phyloP scores from a whole-genome alignment of 2,888 invertebrate species.

The Callosobruchus maculatus region DNA sequence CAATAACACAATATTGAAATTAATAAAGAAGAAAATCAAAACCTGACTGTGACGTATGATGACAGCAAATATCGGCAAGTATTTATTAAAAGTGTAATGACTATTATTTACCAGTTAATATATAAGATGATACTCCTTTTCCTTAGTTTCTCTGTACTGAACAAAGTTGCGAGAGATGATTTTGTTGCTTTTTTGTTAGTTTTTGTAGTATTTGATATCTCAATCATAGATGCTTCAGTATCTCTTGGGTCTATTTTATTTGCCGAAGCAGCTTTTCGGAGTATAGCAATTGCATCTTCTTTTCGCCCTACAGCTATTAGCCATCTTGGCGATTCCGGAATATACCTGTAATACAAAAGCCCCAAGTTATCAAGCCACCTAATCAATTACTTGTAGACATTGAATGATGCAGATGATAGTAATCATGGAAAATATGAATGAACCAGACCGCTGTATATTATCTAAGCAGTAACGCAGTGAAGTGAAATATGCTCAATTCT shows the following conservation, averaged over 20 bases:
- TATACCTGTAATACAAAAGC: constrained; percentile 36
- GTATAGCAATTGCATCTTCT: constrained; percentile 51
- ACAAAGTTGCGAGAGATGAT: constrained; percentile 47
- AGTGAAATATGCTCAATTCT: no score
- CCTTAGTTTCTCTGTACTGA: constrained; percentile 53
- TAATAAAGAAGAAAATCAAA: no score
- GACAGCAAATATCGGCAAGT: no score
- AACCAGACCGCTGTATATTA: no score
- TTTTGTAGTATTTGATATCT: constrained; percentile 27
- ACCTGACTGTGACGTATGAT: no score
- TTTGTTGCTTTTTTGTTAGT: constrained; percentile 25
- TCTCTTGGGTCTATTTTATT: constrained; percentile 34
- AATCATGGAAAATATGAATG: no score
- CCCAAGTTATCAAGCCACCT: no score
- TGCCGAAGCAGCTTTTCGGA: constrained; percentile 40
- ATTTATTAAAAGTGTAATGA: neutral
- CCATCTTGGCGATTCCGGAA: constrained; percentile 65
- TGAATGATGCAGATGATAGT: no score
- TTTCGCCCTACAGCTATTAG: constrained; percentile 55
- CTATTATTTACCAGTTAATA: constrained; percentile 54
- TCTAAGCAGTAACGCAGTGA: no score
- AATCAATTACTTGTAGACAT: no score
- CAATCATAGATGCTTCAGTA: constrained; percentile 20
- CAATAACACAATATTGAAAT: no score
- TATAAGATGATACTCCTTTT: constrained; percentile 52